Evolutionary conservation across 1,140 invertebrate species (phyloP), one percentile per base, ranked within the genome.

Genomic region (Campodea augens): DNA sequence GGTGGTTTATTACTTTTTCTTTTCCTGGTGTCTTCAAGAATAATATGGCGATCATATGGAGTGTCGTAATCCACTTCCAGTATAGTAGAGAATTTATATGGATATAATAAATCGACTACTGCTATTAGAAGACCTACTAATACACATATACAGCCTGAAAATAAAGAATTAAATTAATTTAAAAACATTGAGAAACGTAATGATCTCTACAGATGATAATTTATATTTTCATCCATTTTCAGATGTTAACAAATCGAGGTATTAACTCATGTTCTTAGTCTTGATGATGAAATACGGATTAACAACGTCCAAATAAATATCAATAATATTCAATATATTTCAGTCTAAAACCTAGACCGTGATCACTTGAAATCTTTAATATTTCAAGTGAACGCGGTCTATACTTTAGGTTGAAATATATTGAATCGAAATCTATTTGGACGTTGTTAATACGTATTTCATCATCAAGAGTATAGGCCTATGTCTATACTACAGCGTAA

Each of bases 31-130:
- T 89, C 85, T 53, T 89, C 83, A 39, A 90, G 82, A 19, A 90
- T 87, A 18, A 89, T 83, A 58, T 91, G 86, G 25, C 85, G 67
- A 59, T 91, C 86, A 51, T 90, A 91, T 0, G 88, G 88, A 1
- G 88, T 92, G 55, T 88, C 87, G 57, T 90, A 91, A 61, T 93
- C 86, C 13, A 93, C 84, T 59, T 93, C 88, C 32, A 93, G 61
- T 42, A 91, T 81, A 0, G 87, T 91, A 12, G 86, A 88, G 64
- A 92, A 93, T 52, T 78, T 77, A 60, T 91, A 82, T 5, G 88
- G 88, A 63, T 79, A 90, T 23, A 88, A 71, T 54, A 86, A 67
- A 58, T 92, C 87, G 20, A 90, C 69, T 0, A 75, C 71, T 1
- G 83, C 77, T 46, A 90, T 84, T 19, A 84, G 59, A 1, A 81